Conservation (phyloP, 2,888 invertebrate species). For the Pollenia angustigena region DNA sequence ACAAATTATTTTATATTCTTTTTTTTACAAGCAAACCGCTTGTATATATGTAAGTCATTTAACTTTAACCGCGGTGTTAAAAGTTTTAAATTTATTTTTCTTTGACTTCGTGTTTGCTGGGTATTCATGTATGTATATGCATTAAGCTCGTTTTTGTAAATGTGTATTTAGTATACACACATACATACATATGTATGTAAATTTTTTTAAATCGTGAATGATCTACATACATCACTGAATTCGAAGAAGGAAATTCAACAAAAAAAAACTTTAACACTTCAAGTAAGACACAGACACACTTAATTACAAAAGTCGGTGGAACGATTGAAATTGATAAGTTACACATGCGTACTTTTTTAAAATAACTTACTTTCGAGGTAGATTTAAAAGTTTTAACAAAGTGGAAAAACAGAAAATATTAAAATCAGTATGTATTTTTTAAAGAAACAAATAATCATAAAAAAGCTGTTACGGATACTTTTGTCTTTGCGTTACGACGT, state of each 20-base stretch:
- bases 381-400: constrained; percentile 27
- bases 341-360: constrained; percentile 54
- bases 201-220: not conserved
- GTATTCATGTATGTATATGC: not conserved
- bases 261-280: too few species aligned
- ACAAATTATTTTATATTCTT: too few species aligned
- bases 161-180: not conserved
- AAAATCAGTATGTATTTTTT: not conserved
- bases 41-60: too few species aligned
- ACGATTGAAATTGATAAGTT: not conserved
- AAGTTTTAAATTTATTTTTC: too few species aligned
- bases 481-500: constrained; percentile 22
- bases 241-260: constrained; percentile 1
- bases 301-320: not conserved
- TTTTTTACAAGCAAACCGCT: too few species aligned
- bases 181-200: not conserved
- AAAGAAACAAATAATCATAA: not conserved
- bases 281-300: too few species aligned
- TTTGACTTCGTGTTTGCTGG: too few species aligned
- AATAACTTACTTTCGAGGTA: constrained; percentile 68
- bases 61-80: too few species aligned
- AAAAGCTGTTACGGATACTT: not conserved
- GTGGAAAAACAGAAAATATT: not conserved
- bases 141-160: not conserved
- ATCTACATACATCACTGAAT: constrained; percentile 12